Evolutionary conservation across 2,888 invertebrate species (phyloP), one percentile per base, ranked within the genome.

Genomic region (Saturnia japonica): DNA sequence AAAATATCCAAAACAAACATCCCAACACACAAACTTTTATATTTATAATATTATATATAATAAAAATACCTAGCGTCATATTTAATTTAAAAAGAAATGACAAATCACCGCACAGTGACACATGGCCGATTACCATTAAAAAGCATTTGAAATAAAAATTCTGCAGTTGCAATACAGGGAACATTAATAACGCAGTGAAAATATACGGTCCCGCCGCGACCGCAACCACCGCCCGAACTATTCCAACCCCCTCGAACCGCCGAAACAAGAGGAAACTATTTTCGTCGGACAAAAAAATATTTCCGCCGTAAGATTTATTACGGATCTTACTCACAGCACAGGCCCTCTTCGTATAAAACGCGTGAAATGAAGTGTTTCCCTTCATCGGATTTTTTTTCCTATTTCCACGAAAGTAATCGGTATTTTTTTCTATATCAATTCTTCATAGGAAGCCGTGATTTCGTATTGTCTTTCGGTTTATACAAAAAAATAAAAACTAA

Each of bases 261-360:
- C 85, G 87, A 90, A 91, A 91, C 88, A 89, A 86, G 88, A 91
- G 92, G 89, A 92, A 92, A 93, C 92, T 92, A 93, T 93, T 93
- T 92, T 90, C 86, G 87, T 87, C 89, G 88, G 85, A 91, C 91
- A 92, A 93, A 93, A 88, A 94, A 93, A 89, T 88, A 88, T 88
- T 88, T 93, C 91, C 92, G 89, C 84, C 79, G 76, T 74, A 87
- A 91, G 93, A 94, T 93, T 94, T 94, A 93, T 91, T 82, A 85
- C 79, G 79, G 79, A 83, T 84, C 88, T 86, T 85, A 86, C 86
- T 86, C 86, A 84, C 85, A 84, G 83, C 76, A 73, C 74, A 78
- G 82, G 81, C 85, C 85, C 87, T 84, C 83, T 83, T 79, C 83
- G 88, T 82, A 89, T 91, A 91, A 91, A 91, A 88, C 86, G 93